Evolutionary conservation across 2,888 invertebrate species (phyloP).

Genomic region (Patella depressa): DNA sequence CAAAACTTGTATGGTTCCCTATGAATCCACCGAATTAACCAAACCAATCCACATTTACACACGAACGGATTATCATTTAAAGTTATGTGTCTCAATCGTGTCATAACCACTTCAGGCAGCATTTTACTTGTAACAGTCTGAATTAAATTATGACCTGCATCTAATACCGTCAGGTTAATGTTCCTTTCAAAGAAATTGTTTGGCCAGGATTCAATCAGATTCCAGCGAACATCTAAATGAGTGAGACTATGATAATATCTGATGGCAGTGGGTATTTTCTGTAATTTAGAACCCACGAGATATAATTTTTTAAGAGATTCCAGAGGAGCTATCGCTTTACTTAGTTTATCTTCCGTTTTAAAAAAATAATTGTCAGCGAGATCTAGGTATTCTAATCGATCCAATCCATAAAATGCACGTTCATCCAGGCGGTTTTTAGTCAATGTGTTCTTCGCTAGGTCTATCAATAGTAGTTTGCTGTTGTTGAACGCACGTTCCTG

Average conservation of each 20-base stretch:
- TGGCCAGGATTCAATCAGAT: background rate
- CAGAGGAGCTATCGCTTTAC: background rate
- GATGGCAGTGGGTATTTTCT: background rate
- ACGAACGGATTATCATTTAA: slow-evolving; percentile 76
- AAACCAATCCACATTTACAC: slow-evolving; percentile 75
- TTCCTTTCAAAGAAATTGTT: background rate
- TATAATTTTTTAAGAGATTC: background rate
- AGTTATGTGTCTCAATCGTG: slow-evolving; percentile 69
- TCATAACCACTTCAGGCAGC: background rate
- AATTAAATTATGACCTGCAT: background rate
- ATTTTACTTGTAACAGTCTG: background rate
- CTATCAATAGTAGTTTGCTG: background rate
- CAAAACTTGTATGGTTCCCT: slow-evolving; percentile 7
- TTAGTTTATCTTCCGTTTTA: background rate
- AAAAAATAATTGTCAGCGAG: background rate
- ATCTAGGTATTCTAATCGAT: background rate
- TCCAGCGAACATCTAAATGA: background rate
- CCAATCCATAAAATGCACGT: background rate
- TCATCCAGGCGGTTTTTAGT: background rate
- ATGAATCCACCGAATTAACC: slow-evolving; percentile 36
- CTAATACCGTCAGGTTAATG: background rate
- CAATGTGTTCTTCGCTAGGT: background rate
- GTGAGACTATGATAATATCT: background rate
- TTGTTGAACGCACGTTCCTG: background rate
- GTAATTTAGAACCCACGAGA: background rate